Percentiles rank a stretch among this genome's conserved stretches.
Evolutionary conservation across 30 jellyfish, hydroid and myxozoan species (phyloP).

Genomic region (Nemopilema nomurai): DNA sequence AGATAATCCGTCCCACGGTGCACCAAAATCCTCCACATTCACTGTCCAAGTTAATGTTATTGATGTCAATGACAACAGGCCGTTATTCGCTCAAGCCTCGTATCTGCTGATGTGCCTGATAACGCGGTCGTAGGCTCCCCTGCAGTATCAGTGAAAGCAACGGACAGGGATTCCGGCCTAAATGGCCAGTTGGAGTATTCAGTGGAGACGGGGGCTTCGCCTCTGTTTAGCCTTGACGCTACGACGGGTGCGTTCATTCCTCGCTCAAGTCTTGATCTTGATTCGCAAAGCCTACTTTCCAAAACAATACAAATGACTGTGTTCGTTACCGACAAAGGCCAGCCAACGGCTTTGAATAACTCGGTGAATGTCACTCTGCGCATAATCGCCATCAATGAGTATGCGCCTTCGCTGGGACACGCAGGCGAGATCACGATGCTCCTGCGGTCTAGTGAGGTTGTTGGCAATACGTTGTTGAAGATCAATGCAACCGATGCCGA

Average conservation of each 20-base stretch:
- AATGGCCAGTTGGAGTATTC: slow-evolving; percentile 63
- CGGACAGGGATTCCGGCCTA: slow-evolving; percentile 72
- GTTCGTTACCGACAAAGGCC: slow-evolving; percentile 78
- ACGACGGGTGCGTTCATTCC: slow-evolving; percentile 54
- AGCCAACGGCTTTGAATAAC: slow-evolving; percentile 58
- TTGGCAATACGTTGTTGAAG: slow-evolving; percentile 32
- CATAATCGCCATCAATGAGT: slow-evolving; percentile 56
- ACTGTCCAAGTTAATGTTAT: slow-evolving; percentile 34
- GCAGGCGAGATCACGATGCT: slow-evolving; percentile 30
- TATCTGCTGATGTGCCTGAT: slow-evolving; percentile 55
- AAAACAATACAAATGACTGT: slow-evolving; percentile 38
- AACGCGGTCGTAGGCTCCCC: slow-evolving; percentile 58
- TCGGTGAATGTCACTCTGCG: slow-evolving; percentile 58
- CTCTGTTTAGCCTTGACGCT: slow-evolving; percentile 46
- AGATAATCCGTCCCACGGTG: slow-evolving; percentile 38
- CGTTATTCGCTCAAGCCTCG: slow-evolving; percentile 54
- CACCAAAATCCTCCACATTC: slow-evolving; percentile 44
- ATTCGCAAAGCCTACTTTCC: slow-evolving; percentile 50
- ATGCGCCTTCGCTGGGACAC: slow-evolving; percentile 77
- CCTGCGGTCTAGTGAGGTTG: slow-evolving; percentile 25
- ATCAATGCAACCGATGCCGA: slow-evolving; percentile 94
- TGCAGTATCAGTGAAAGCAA: slow-evolving; percentile 63
- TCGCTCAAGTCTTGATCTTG: slow-evolving; percentile 40
- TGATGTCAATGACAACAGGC: slow-evolving; percentile 85
- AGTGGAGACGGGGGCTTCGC: slow-evolving; percentile 22